phyloP scores from a whole-genome alignment of 2,797 vertebrate genomes.

The Eurystomus glaucurus region DNA sequence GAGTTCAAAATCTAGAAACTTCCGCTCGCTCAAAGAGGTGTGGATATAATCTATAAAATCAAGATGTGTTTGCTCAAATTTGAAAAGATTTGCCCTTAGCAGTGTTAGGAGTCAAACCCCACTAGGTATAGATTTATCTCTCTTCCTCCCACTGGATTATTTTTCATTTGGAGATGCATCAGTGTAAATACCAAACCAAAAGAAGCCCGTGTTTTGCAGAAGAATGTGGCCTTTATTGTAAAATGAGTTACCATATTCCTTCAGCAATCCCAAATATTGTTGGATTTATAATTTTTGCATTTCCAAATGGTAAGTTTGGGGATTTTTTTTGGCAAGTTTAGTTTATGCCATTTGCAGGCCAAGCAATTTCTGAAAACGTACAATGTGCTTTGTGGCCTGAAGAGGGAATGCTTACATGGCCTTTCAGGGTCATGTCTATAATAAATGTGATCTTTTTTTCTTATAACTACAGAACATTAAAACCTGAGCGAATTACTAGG shows the following conservation, averaged over 20 bases:
- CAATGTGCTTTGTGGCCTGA: not conserved
- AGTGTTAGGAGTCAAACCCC: not conserved
- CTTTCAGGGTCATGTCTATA: not conserved
- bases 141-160: not conserved
- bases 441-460: not conserved
- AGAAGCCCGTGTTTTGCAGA: not conserved
- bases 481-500: not conserved
- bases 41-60: not conserved
- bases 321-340: slow-evolving; percentile 28
- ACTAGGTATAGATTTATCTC: not conserved
- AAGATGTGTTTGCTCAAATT: slow-evolving; percentile 8
- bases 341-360: slow-evolving; percentile 32
- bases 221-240: slow-evolving; percentile 24
- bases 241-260: slow-evolving; percentile 5
- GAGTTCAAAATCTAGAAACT: not conserved
- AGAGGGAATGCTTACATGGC: not conserved
- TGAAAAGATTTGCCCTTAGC: not conserved
- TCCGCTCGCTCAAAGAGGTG: not conserved
- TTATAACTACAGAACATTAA: not conserved
- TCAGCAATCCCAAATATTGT: not conserved
- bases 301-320: not conserved
- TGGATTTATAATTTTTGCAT: not conserved
- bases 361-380: slow-evolving; percentile 21
- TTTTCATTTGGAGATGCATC: not conserved
- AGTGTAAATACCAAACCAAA: slow-evolving; percentile 6